These are phyloP conservation scores for Micromesistius poutassou DNA, from an alignment of 2,797 vertebrate species.

Conservation along the genomic window DNA sequence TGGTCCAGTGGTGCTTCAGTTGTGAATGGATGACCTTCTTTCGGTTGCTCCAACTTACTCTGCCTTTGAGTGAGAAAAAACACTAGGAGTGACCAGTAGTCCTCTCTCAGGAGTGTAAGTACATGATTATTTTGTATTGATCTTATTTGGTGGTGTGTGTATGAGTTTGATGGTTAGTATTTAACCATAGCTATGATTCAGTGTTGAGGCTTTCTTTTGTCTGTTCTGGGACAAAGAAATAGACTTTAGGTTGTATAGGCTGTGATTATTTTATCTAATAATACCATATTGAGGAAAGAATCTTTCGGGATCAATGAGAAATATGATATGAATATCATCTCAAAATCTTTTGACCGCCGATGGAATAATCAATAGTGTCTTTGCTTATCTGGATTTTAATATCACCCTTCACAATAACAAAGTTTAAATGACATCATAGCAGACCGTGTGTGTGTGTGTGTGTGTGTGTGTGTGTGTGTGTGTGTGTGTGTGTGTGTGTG, in stretches of 20 bases:
- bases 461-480: no score
- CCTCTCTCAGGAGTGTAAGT: constrained; percentile 53
- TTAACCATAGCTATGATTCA: neutral
- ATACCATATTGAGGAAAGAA: neutral
- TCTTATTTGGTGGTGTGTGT: constrained; percentile 18
- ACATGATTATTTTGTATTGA: constrained; percentile 30
- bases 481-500: no score
- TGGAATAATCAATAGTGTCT: neutral
- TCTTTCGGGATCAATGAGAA: neutral
- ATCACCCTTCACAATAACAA: neutral
- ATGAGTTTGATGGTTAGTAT: neutral
- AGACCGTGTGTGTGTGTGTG: neutral
- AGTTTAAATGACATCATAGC: neutral
- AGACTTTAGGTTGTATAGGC: constrained; percentile 3
- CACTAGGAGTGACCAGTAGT: constrained; percentile 21
- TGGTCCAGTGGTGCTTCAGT: constrained; percentile 34
- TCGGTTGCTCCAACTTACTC: constrained; percentile 34
- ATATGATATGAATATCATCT: neutral
- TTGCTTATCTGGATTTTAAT: neutral
- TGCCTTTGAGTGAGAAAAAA: constrained; percentile 20
- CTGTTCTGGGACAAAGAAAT: constrained; percentile 4
- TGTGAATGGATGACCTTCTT: constrained; percentile 46
- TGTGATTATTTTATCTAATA: neutral
- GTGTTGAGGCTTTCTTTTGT: constrained; percentile 7
- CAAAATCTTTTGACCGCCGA: neutral